Conservation (phyloP, 2,113 vertebrate genomes). For the Actinemys pallida region DNA sequence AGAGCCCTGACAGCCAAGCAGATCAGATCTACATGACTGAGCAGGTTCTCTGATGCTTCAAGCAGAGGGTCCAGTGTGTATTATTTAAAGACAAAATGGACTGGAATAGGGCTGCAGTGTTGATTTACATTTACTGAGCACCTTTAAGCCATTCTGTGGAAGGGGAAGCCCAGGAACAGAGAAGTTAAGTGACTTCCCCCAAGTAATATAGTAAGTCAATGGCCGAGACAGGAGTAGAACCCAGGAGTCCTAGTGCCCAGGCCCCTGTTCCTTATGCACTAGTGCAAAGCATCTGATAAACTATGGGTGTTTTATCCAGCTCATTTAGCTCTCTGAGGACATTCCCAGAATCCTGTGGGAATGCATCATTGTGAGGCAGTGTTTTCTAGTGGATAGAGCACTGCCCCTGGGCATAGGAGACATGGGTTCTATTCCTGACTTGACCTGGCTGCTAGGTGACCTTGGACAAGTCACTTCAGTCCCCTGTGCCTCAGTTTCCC, state of each 20-base stretch:
- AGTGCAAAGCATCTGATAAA: neutral
- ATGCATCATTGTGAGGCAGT: neutral
- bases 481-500: neutral
- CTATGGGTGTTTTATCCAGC: neutral
- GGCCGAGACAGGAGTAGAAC: neutral
- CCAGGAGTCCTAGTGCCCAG: neutral
- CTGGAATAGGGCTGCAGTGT: neutral
- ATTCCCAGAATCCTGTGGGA: neutral
- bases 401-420: neutral
- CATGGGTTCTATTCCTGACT: neutral
- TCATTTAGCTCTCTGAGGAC: neutral
- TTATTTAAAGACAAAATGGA: neutral
- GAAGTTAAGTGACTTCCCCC: neutral
- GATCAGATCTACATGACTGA: neutral
- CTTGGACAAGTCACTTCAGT: neutral
- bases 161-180: neutral
- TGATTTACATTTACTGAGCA: neutral
- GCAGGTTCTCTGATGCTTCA: neutral
- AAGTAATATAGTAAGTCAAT: neutral
- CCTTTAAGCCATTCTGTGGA: neutral
- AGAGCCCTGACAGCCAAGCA: neutral
- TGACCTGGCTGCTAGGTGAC: neutral
- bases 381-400: neutral
- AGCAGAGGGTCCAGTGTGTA: neutral
- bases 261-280: neutral